Conservation (phyloP, 2,888 invertebrate species). For the Epinotia demarniana region DNA sequence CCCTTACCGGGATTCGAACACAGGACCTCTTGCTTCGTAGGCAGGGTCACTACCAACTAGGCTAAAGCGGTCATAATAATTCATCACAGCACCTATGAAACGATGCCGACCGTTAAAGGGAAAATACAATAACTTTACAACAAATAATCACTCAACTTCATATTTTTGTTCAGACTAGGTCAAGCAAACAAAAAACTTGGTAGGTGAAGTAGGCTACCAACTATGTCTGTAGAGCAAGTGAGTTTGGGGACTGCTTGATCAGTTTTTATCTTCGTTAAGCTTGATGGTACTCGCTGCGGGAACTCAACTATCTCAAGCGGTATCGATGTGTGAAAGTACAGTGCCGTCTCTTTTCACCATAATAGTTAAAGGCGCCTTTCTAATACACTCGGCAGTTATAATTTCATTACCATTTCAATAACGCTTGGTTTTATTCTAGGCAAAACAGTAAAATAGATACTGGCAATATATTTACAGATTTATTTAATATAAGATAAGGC, state of each 20-base stretch:
- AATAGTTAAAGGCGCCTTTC: constrained; percentile 35
- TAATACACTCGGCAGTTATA: constrained; percentile 36
- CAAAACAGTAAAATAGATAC: background rate
- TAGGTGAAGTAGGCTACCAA: background rate
- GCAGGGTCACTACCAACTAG: too few relatives aligned
- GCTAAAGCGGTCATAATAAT: too few relatives aligned
- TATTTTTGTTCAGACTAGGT: constrained; percentile 15
- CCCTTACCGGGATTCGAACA: too few relatives aligned
- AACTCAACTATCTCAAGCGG: constrained; percentile 25
- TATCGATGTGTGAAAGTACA: constrained; percentile 43
- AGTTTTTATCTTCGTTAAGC: constrained; percentile 22
- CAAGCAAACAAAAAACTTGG: background rate
- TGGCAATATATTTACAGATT: background rate
- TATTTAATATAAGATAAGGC: background rate
- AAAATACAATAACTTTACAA: background rate
- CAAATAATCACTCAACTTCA: background rate
- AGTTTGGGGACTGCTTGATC: background rate
- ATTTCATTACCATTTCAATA: constrained; percentile 33
- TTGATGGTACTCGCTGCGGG: constrained; percentile 25
- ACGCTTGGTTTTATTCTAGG: background rate
- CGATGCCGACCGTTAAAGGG: background rate
- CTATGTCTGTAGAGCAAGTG: background rate
- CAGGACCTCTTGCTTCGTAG: too few relatives aligned
- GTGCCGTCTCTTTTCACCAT: constrained; percentile 33
- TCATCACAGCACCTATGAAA: constrained; percentile 5